These are phyloP conservation scores for Saccopteryx bilineata DNA, from an alignment of 2,113 vertebrate genomes.

Conservation along the genomic window DNA sequence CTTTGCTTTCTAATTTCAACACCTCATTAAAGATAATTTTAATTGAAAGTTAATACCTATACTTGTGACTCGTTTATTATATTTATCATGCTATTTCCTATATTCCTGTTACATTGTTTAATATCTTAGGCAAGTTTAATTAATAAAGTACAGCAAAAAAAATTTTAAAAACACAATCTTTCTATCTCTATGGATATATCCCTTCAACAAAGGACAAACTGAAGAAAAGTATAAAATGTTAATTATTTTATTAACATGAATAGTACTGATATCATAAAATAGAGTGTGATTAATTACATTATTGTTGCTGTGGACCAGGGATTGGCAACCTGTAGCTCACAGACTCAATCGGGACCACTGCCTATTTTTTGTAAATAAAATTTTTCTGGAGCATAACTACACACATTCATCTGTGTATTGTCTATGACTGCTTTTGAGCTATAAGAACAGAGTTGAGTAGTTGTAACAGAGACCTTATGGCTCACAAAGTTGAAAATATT, in stretches of 20 bases:
- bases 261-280: conserved; percentile 15
- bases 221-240: neutral
- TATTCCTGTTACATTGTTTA: neutral
- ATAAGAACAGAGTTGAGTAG: neutral
- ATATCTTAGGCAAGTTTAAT: neutral
- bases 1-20: conserved; percentile 5
- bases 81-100: neutral
- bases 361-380: neutral
- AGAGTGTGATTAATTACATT: neutral
- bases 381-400: neutral
- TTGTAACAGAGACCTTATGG: neutral
- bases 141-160: neutral
- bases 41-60: neutral
- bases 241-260: neutral
- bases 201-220: neutral
- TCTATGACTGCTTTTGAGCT: neutral
- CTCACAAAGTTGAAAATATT: neutral
- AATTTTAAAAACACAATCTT: neutral
- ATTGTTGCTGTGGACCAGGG: neutral
- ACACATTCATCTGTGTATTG: neutral
- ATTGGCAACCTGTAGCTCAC: neutral
- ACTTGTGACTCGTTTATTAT: neutral
- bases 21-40: neutral
- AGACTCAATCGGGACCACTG: neutral
- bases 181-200: neutral